A percentile compares a stretch with the other conserved stretches of the same genome.
Evolutionary conservation across 1,140 invertebrate genomes (phyloP).

Genomic region (Gerris buenoi): DNA sequence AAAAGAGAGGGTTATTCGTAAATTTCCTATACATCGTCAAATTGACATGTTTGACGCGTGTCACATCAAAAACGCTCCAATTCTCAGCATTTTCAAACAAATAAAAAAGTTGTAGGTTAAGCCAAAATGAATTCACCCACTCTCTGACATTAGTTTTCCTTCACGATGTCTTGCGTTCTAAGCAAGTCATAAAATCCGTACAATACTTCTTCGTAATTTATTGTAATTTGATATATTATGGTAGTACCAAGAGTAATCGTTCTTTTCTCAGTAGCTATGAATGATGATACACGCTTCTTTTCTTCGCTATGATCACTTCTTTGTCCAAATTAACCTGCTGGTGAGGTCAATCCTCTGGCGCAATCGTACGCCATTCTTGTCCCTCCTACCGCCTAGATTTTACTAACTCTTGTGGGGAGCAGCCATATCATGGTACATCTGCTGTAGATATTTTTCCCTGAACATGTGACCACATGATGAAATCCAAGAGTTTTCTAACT

Average conservation of each 20-base stretch:
- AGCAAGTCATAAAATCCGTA: too few species aligned
- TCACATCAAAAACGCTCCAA: too few species aligned
- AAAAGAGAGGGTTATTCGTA: too few species aligned
- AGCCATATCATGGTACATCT: slow-evolving; percentile 31
- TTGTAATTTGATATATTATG: not conserved
- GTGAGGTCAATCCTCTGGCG: slow-evolving; percentile 5
- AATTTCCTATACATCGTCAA: too few species aligned
- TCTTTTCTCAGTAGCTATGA: not conserved
- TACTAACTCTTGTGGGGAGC: slow-evolving; percentile 21
- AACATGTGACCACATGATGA: not conserved
- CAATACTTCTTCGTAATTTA: too few species aligned
- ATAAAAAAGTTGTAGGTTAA: too few species aligned
- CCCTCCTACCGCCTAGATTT: slow-evolving; percentile 30
- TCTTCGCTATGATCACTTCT: slow-evolving; percentile 7
- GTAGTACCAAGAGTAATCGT: not conserved
- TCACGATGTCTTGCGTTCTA: too few species aligned
- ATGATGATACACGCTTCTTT: not conserved
- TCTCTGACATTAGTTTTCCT: too few species aligned
- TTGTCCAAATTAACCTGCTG: not conserved
- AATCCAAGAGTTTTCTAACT: slow-evolving; percentile 6
- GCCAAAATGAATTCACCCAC: too few species aligned
- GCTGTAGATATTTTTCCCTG: slow-evolving; percentile 11
- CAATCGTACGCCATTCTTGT: slow-evolving; percentile 25
- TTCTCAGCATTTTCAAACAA: too few species aligned
- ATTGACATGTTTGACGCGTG: too few species aligned